Conservation (phyloP, 2,888 invertebrate genomes). For the Norana najaformis region DNA sequence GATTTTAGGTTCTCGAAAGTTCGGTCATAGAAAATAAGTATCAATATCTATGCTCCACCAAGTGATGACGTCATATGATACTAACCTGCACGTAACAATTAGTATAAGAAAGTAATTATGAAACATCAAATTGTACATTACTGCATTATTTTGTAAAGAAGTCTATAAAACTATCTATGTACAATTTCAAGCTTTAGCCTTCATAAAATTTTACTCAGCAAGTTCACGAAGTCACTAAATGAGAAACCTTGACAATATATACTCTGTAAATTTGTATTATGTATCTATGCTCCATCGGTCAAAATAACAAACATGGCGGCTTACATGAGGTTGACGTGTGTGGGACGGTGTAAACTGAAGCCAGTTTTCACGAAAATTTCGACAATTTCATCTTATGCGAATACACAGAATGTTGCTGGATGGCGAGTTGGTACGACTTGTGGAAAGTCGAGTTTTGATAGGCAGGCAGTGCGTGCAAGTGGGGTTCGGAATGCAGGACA, state of each 20-base stretch:
- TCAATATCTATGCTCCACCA: no score
- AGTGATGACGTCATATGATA: no score
- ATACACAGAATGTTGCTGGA: background rate
- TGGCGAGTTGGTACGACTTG: background rate
- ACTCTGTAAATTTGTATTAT: background rate
- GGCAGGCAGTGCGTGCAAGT: background rate
- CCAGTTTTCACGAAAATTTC: background rate
- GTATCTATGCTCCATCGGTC: background rate
- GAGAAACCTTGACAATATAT: background rate
- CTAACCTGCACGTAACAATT: no score
- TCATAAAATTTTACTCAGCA: no score
- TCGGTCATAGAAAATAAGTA: no score
- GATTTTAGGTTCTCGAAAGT: no score
- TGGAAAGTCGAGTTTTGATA: background rate
- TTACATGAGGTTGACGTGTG: constrained; percentile 9
- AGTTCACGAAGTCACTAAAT: no score
- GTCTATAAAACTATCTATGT: no score
- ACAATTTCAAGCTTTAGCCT: no score
- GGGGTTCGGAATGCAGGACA: background rate
- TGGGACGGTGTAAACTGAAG: background rate
- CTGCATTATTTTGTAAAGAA: no score
- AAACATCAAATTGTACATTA: no score
- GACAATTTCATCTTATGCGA: background rate
- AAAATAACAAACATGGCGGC: constrained; percentile 7
- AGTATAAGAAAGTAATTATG: no score